Evolutionary conservation across 2,888 invertebrate genomes (phyloP).

Genomic region (Campopleginae sp.): DNA sequence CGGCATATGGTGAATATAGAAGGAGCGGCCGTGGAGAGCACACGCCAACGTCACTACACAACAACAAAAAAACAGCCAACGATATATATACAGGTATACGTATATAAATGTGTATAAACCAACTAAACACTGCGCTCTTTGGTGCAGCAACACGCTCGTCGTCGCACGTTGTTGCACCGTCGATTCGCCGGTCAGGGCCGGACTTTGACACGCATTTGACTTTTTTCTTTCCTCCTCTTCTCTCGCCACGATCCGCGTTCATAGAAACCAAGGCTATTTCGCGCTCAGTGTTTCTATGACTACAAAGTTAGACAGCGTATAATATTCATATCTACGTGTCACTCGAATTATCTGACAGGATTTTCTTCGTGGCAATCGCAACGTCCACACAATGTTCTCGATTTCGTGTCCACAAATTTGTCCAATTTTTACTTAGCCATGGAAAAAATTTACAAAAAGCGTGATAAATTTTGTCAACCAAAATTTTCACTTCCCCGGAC

Average conservation of each 20-base stretch:
- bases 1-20: constrained; percentile 51
- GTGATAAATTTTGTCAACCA: background rate
- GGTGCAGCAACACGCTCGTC: constrained; percentile 47
- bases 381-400: background rate
- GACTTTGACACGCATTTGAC: constrained; percentile 76
- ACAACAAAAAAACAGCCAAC: background rate
- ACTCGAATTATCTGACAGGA: background rate
- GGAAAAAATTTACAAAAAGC: background rate
- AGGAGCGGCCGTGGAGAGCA: background rate
- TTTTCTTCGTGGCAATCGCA: background rate
- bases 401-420: background rate
- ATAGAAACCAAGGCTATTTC: constrained; percentile 51
- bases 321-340: background rate
- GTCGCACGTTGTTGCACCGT: constrained; percentile 56
- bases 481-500: background rate
- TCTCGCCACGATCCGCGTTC: constrained; percentile 43
- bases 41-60: constrained; percentile 50
- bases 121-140: constrained; percentile 65
- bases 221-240: constrained; percentile 39
- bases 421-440: background rate
- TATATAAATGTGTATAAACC: constrained; percentile 64
- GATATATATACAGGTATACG: constrained; percentile 53
- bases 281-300: constrained; percentile 47
- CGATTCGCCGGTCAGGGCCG: constrained; percentile 75
- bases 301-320: constrained; percentile 11